Base-by-base conservation (phyloP, 2,113 vertebrate genomes). In the Saccopteryx leptura region DNA sequence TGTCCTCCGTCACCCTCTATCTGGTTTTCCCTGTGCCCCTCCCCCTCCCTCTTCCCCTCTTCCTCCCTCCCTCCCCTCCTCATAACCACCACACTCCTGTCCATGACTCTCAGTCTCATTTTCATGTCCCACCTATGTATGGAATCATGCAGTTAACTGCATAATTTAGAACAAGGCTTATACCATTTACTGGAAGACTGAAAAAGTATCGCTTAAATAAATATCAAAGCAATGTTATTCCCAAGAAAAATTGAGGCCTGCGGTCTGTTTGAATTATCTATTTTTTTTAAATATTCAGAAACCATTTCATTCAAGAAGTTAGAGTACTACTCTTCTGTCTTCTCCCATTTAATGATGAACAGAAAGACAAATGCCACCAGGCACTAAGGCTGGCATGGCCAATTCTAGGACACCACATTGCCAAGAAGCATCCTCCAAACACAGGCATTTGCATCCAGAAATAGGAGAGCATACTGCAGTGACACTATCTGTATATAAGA, bases 401-500 rank as follows among this genome's bases (percentile, higher is more conserved):
- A 98, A 95, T 89, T 98, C 97, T 81, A 88, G 95, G 85, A 95
- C 86, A 82, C 54, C 95, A 95, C 83, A 39, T 96, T 96, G 93
- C 96, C 97, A 98, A 96, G 91, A 97, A 92, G 72, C 83, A 61
- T 81, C 85, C 93, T 95, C 89, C 88, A 78, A 92, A 97, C 81
- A 39, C 75, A 97, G 96, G 93, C 90, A 80, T 97, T 97, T 97
- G 90, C 87, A 96, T 96, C 96, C 97, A 97, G 94, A 96, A 92
- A 85, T 97, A 97, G 33, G 89, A 97, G 98, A 95, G 76, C 92
- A 96, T 94, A 95, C 95, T 95, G 78, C 65, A 91, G 97, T 87
- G 95, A 97, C 95, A 97, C 95, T 94, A 95, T 97, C 97, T 97
- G 95, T 97, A 96, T 97, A 96, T 92, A 97, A 97, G 95, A 87